Conservation (phyloP, 1,140 invertebrate genomes). For the Medauroidea extradentata region DNA sequence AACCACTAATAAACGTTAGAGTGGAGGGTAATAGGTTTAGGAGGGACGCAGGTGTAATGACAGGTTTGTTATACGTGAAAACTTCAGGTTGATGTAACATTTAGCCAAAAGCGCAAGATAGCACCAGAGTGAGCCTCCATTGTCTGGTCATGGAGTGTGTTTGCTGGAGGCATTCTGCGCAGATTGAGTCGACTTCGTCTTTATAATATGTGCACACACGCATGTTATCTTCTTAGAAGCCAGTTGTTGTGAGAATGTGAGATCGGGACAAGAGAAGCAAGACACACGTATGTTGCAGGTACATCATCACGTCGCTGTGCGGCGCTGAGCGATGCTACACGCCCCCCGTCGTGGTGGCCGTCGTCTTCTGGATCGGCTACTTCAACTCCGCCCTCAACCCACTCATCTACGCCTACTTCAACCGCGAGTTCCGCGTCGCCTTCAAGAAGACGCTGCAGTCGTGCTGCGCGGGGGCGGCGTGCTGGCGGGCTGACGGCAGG, state of each 20-base stretch:
- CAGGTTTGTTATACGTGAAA: no score
- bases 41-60: no score
- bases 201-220: background rate
- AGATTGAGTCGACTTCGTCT: background rate
- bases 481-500: background rate
- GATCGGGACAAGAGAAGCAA: background rate
- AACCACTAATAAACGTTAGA: no score
- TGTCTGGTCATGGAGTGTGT: no score
- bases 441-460: constrained; percentile 89
- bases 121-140: no score
- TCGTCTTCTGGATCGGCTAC: constrained; percentile 96
- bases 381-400: constrained; percentile 96
- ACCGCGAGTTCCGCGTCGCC: constrained; percentile 88
- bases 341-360: constrained; percentile 71
- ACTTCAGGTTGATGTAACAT: no score
- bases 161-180: no score
- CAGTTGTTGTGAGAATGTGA: background rate
- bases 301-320: constrained; percentile 73
- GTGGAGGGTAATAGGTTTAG: no score
- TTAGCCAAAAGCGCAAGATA: no score
- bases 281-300: constrained; percentile 54
- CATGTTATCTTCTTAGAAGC: background rate
- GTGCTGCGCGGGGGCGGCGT: constrained; percentile 51
- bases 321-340: constrained; percentile 62
- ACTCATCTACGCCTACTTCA: constrained; percentile 95